Evolutionary conservation across 1,140 invertebrate genomes (phyloP), one percentile per base, ranked within the genome.

Genomic region (Pemphigus obesinymphae): DNA sequence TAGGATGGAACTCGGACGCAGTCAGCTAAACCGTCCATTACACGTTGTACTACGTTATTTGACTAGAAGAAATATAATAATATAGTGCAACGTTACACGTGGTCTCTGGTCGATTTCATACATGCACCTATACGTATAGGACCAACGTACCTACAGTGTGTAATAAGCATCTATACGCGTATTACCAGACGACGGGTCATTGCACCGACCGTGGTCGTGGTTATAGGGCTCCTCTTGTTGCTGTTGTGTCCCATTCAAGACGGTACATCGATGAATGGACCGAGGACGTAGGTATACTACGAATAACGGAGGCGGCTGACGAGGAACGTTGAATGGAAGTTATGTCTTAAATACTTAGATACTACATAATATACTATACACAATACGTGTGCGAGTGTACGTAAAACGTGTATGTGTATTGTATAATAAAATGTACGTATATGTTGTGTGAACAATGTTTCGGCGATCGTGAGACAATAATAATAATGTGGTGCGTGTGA

Each of bases 401-500:
- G 50, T 40, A 40, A 4, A 40, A 40, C 37, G 61, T 37, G 10
- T 66, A n/a, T 66, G 61, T 63, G 31, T n/a, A 17, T n/a, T n/a
- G n/a, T n/a, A n/a, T n/a, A n/a, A n/a, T n/a, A n/a, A n/a, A n/a
- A n/a, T n/a, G n/a, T n/a, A n/a, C 10, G 29, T 63, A 11, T 66
- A 31, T 66, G 31, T 66, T 34, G 26, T 37, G 66, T 2, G 66
- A 70, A 70, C 66, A 70, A 70, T 70, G 66, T 70, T 43, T 70
- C 37, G 40, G 10, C 61, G 61, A 66, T 66, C 34, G n/a, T 26
- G 0, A 23, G 43, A 70, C 37, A n/a, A n/a, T 40, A 40, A 10
- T 40, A n/a, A n/a, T 40, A 40, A 4, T 29, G 66, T 70, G 66
- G 13, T 37, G 43, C 66, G 43, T 70, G n/a, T 31, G 20, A 17